Conservation (phyloP, 2,113 vertebrate genomes). For the Gambusia holbrooki region DNA sequence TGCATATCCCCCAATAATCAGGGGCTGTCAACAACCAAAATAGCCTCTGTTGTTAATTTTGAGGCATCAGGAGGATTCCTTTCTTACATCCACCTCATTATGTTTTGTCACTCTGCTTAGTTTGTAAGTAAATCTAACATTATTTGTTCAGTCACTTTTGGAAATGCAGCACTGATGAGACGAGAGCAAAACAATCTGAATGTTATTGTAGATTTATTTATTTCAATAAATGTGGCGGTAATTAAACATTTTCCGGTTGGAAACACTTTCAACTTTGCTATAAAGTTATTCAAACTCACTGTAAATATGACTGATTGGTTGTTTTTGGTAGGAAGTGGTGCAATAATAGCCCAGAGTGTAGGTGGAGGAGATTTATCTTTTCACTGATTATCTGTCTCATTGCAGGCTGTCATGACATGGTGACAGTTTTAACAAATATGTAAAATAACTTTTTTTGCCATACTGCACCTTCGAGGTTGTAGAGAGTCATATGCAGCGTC, state of each 20-base stretch:
- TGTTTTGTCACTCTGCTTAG: background rate
- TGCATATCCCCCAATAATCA: slow-evolving; percentile 43
- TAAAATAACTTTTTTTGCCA: too few relatives aligned
- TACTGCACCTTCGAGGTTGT: too few relatives aligned
- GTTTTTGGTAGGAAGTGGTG: too few relatives aligned
- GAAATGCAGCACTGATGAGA: background rate
- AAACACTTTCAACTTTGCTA: background rate
- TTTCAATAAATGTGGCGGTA: background rate
- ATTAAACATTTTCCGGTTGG: background rate
- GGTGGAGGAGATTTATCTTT: too few relatives aligned
- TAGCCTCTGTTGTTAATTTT: slow-evolving; percentile 41
- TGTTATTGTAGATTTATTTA: background rate
- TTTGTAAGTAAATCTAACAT: background rate
- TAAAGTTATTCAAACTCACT: background rate
- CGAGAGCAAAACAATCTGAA: background rate
- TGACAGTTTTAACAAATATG: too few relatives aligned
- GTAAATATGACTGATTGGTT: background rate
- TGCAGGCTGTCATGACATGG: too few relatives aligned
- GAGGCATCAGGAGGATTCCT: slow-evolving; percentile 32
- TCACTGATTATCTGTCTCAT: too few relatives aligned
- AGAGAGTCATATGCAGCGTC: too few relatives aligned
- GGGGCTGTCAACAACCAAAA: slow-evolving; percentile 26
- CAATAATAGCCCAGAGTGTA: too few relatives aligned
- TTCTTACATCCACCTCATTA: background rate
- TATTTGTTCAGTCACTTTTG: background rate